Conservation (phyloP, 2,888 invertebrate genomes). For the Ectemnius cavifrons region DNA sequence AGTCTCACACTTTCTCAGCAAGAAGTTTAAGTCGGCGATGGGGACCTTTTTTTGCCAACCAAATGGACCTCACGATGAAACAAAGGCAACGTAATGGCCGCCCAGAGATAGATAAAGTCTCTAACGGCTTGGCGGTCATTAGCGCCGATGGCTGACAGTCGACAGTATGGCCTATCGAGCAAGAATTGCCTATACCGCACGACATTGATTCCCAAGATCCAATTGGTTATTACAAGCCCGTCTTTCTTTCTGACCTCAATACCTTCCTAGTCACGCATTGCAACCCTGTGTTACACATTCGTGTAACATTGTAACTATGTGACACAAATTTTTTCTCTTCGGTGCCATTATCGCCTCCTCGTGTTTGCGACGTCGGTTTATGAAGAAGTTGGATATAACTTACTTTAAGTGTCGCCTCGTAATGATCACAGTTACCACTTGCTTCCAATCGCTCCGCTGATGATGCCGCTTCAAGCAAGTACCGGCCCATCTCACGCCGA, state of each 20-base stretch:
- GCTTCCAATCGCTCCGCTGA: not conserved
- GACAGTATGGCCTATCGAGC: slow-evolving; percentile 27
- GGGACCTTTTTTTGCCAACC: not conserved
- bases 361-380: slow-evolving; percentile 51
- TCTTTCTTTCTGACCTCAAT: slow-evolving; percentile 46
- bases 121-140: slow-evolving; percentile 15
- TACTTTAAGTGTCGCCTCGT: not conserved
- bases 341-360: slow-evolving; percentile 51
- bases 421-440: not conserved
- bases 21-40: not conserved
- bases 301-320: slow-evolving; percentile 22
- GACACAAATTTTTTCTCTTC: slow-evolving; percentile 39
- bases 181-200: slow-evolving; percentile 39
- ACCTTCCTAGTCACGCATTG: slow-evolving; percentile 59
- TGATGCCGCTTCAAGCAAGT: no score
- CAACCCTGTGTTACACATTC: slow-evolving; percentile 45
- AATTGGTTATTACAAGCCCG: slow-evolving; percentile 51
- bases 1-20: no score
- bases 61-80: not conserved
- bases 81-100: not conserved
- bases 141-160: not conserved
- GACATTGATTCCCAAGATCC: slow-evolving; percentile 43
- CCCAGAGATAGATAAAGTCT: not conserved
- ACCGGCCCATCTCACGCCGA: not conserved
- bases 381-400: slow-evolving; percentile 51